Evolutionary conservation across 1,140 invertebrate genomes (phyloP).

Genomic region (Cyclargus thomasi): DNA sequence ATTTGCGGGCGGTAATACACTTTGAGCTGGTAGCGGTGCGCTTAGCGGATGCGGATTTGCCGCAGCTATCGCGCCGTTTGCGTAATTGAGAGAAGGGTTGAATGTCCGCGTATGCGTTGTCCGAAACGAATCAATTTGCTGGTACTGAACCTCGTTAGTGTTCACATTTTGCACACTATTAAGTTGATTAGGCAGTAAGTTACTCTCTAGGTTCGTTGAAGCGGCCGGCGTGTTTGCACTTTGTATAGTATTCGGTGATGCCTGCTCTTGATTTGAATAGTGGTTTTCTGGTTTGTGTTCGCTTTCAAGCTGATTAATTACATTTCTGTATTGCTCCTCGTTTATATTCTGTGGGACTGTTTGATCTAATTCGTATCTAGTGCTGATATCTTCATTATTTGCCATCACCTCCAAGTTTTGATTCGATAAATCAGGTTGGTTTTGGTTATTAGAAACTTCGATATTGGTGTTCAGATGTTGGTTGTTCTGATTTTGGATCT

Average conservation of each 20-base stretch:
- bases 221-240: not conserved
- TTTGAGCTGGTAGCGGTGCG: not conserved
- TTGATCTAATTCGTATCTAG: not conserved
- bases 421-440: not conserved
- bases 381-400: not conserved
- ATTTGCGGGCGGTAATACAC: not conserved
- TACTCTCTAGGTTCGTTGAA: constrained; percentile 1
- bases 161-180: constrained; percentile 1
- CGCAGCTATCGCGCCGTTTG: not conserved
- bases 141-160: not conserved
- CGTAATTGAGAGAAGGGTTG: not conserved
- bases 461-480: not conserved
- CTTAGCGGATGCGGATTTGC: not conserved
- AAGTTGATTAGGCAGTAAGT: not conserved
- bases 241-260: not conserved
- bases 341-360: not conserved
- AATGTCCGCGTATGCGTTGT: not conserved
- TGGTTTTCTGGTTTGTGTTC: not conserved
- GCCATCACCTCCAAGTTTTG: not conserved
- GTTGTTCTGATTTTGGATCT: not conserved
- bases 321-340: not conserved
- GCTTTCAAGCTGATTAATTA: not conserved
- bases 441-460: not conserved
- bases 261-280: not conserved
- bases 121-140: not conserved